Evolutionary conservation across 2,888 invertebrate species (phyloP), one percentile per base, ranked within the genome.

Genomic region (Eristalis intricaria): DNA sequence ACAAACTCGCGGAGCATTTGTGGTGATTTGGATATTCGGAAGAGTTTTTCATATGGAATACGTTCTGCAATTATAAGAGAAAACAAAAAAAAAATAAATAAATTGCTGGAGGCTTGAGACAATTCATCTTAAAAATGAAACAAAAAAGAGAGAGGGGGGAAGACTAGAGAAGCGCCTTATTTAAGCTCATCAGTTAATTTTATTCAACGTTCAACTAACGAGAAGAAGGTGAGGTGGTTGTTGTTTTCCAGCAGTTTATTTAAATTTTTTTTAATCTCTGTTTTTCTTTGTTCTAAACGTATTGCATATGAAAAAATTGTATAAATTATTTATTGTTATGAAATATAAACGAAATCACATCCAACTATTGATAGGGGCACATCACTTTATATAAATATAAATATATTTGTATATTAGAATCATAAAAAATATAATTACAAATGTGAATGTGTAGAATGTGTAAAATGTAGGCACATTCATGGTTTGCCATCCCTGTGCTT

Each of bases 81-180:
- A 78, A 79, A 74, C 38, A 81, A 77, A 74, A 65, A 84, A n/a
- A 84, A 82, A 84, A 88, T 91, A 91, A 92, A 91, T 90, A 92
- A 92, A 92, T 92, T 93, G 93, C 92, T 92, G 92, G 92, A 90
- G 89, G 89, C 89, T 89, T 43, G 32, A 79, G 63, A 74, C 32
- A 76, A 85, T 71, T 71, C 56, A 63, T 82, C 69, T 43, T 65
- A 66, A 84, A 80, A 74, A 73, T 11, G 32, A 76, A 69, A 56
- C 74, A 68, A 74, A 76, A 63, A 77, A 73, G 58, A 10, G 56
- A 75, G 38, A 15, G 32, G 69, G 32, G 81, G 66, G 56, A 76
- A 71, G 69, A 68, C 58, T 43, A 43, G 15, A 75, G 35, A 58
- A 5, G 29, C 75, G 56, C 80, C 73, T 26, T 26, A 2, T 84